These are phyloP conservation scores for Agrotis segetum DNA, from an alignment of 2,888 invertebrate genomes.

Conservation along the genomic window DNA sequence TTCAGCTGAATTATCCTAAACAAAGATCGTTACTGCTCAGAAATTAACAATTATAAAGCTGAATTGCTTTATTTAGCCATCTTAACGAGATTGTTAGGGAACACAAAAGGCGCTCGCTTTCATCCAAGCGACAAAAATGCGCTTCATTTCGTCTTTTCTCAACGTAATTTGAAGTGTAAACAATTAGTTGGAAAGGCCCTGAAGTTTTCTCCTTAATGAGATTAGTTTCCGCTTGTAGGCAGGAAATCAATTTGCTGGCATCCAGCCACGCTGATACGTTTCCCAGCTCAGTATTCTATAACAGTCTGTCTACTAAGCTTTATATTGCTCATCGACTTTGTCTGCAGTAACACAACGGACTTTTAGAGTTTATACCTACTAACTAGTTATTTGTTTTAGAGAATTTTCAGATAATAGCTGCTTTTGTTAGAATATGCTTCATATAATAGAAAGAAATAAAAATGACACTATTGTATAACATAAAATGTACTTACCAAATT, in stretches of 20 bases:
- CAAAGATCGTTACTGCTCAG: slow-evolving; percentile 80
- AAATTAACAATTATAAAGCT: slow-evolving; percentile 81
- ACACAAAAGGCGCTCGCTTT: slow-evolving; percentile 63
- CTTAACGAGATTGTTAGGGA: slow-evolving; percentile 72
- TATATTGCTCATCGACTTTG: slow-evolving; percentile 32
- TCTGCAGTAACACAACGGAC: slow-evolving; percentile 4
- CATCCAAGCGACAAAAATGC: slow-evolving; percentile 62
- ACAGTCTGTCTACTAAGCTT: slow-evolving; percentile 29
- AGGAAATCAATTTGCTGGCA: slow-evolving; percentile 82
- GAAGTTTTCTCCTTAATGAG: slow-evolving; percentile 68
- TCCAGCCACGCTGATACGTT: slow-evolving; percentile 64
- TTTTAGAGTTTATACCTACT: slow-evolving; percentile 1
- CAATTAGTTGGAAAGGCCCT: slow-evolving; percentile 60
- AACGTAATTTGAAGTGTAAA: slow-evolving; percentile 59
- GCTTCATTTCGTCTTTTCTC: slow-evolving; percentile 58
- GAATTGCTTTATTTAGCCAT: slow-evolving; percentile 81
- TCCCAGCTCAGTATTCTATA: slow-evolving; percentile 36
- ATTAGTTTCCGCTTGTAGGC: slow-evolving; percentile 69
- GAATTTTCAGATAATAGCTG: not conserved
- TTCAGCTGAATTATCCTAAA: slow-evolving; percentile 77
- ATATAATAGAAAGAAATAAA: not conserved
- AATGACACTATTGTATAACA: slow-evolving; percentile 2
- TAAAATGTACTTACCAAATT: not conserved
- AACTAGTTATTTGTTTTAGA: not conserved
- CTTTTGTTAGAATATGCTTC: not conserved